Evolutionary conservation across 2,797 vertebrate genomes (phyloP), one percentile per base, ranked within the genome.

Genomic region (Serranus cabrilla): DNA sequence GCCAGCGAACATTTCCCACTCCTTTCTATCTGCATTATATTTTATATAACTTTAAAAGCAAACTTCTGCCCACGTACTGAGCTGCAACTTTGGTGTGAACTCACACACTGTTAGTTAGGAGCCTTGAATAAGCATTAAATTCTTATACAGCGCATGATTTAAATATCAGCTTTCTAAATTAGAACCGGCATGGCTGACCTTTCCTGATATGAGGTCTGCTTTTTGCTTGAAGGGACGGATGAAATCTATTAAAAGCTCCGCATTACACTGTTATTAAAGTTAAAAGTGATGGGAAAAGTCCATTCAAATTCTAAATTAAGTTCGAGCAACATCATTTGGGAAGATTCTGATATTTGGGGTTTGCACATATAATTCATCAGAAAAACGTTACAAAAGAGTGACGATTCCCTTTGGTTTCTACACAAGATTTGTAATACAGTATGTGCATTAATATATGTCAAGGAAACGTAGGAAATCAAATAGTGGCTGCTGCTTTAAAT

Each of bases 121-220:
- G 64, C 76, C 20, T 50, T 66, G 20, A 40, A 76, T 27, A 61
- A 31, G 42, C 54, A 69, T 82, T 42, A 31, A 54, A 60, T 67
- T 69, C 25, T 70, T 20, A 61, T 50, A 54, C 9, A 60, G 39
- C 4, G 45, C 13, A 43, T 68, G 14, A 81, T 81, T 86, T 84
- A 78, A 71, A 84, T 66, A 69, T 74, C 69, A 73, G 78, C 63
- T 72, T 76, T 73, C 55, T 46, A 71, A 76, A 60, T 75, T 51
- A 66, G 71, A 82, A 56, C 18, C 34, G 66, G 34, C 25, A 2
- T 40, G 20, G 31, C 34, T 56, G 55, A 81, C 76, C 77, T 65
- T 79, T 71, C 25, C 34, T 69, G 14, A 61, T 37, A 55, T 13
- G 16, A 76, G 47, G 56, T 63, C 54, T 74, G 14, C 6, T 49